Evolutionary conservation across 64 coral and sea anemone species (phyloP).

Genomic region (Catalaphyllia jardinei): DNA sequence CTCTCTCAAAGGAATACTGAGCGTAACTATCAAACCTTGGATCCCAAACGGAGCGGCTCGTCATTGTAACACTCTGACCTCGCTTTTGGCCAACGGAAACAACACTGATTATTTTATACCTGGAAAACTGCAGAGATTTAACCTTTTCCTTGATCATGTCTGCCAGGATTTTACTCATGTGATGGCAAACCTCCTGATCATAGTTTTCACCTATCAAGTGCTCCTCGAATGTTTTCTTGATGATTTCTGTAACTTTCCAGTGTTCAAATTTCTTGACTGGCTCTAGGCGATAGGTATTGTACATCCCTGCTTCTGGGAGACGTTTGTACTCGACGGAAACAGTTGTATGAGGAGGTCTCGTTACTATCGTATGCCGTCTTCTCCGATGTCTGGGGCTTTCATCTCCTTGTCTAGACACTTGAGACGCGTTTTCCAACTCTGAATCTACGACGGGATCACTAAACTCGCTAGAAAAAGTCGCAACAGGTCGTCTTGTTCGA

Average conservation of each 20-base stretch:
- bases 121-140: constrained; percentile 66
- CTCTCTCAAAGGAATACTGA: constrained; percentile 53
- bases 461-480: background rate
- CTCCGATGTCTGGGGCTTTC: background rate
- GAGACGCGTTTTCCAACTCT: background rate
- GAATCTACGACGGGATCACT: background rate
- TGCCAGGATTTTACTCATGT: constrained; percentile 46
- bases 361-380: background rate
- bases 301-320: background rate
- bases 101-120: constrained; percentile 67
- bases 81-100: constrained; percentile 66
- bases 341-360: background rate
- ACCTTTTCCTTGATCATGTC: constrained; percentile 71
- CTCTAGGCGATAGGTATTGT: constrained; percentile 57
- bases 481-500: background rate
- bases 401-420: no score
- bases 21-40: constrained; percentile 77
- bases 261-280: constrained; percentile 56
- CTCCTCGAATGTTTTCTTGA: constrained; percentile 57
- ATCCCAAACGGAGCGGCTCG: constrained; percentile 79
- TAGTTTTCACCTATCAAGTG: constrained; percentile 35
- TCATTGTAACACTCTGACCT: constrained; percentile 48
- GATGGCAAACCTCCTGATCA: constrained; percentile 44
- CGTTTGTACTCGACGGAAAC: background rate
- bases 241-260: constrained; percentile 64